These are phyloP conservation scores for Colossoma macropomum DNA, from an alignment of 2,113 vertebrate genomes.

Conservation along the genomic window DNA sequence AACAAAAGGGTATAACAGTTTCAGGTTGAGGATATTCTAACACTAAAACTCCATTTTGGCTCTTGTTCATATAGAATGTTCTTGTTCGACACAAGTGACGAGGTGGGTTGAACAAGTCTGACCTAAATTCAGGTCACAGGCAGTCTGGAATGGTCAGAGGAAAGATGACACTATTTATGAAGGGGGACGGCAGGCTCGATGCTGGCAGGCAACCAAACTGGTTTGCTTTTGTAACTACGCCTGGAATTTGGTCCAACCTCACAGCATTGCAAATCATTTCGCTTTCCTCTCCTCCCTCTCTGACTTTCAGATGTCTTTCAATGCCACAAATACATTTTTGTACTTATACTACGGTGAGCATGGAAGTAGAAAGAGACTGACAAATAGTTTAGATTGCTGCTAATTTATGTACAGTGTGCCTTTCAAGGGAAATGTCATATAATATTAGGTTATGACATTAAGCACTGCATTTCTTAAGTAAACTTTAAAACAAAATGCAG, in stretches of 20 bases:
- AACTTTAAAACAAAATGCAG: background rate
- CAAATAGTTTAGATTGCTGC: background rate
- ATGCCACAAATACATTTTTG: background rate
- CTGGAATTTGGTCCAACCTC: background rate
- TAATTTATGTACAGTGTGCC: background rate
- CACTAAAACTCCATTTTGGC: background rate
- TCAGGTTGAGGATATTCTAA: constrained; percentile 18
- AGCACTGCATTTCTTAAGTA: background rate
- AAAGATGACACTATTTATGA: constrained; percentile 65
- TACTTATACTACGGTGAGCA: background rate
- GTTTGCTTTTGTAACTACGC: background rate
- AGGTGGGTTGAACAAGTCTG: constrained; percentile 31
- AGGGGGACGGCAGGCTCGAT: constrained; percentile 21
- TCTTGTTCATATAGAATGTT: background rate
- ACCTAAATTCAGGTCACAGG: constrained; percentile 42
- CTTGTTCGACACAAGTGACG: constrained; percentile 27
- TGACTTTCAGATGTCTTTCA: background rate
- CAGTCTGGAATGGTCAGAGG: constrained; percentile 50
- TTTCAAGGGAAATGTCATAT: background rate
- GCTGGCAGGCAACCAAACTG: constrained; percentile 3
- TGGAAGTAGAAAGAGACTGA: background rate
- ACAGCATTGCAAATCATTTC: background rate
- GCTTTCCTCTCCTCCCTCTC: background rate
- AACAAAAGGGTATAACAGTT: background rate
- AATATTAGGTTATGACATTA: background rate